phyloP scores from a whole-genome alignment of 1,140 invertebrate species.

The Danaus melanippus region DNA sequence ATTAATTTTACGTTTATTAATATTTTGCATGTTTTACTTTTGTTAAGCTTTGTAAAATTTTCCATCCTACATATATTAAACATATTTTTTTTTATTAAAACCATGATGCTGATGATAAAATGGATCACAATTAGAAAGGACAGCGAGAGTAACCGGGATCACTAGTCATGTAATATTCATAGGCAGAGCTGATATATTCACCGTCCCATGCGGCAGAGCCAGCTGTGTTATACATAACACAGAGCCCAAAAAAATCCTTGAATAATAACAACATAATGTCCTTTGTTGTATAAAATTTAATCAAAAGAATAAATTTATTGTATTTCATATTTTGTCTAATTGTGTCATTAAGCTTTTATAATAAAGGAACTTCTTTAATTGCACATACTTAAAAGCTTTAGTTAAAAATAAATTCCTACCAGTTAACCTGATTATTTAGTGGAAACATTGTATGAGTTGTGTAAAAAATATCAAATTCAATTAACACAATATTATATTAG shows the following conservation, averaged over 20 bases:
- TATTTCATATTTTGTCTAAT: not conserved
- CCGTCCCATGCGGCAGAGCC: constrained; percentile 25
- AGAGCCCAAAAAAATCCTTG: constrained; percentile 7
- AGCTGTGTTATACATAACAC: constrained; percentile 8
- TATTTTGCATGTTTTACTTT: not conserved
- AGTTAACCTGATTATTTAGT: too few relatives aligned
- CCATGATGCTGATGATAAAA: constrained; percentile 5
- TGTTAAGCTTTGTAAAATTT: not conserved
- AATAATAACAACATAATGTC: constrained; percentile 11
- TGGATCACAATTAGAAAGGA: constrained; percentile 11
- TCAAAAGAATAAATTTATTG: constrained; percentile 1
- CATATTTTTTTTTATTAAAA: not conserved
- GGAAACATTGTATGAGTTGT: too few relatives aligned
- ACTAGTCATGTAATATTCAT: constrained; percentile 44
- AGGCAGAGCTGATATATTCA: constrained; percentile 36
- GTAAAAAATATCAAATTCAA: too few relatives aligned
- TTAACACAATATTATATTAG: too few relatives aligned
- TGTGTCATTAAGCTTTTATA: too few relatives aligned
- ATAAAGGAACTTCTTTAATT: too few relatives aligned
- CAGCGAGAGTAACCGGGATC: constrained; percentile 21
- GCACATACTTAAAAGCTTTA: too few relatives aligned
- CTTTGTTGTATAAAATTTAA: not conserved
- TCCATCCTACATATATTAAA: too few relatives aligned
- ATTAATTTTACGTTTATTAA: not conserved
- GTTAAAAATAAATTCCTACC: too few relatives aligned